Base-by-base conservation (phyloP, 1,140 invertebrate genomes). In the Anastatus disparis region DNA sequence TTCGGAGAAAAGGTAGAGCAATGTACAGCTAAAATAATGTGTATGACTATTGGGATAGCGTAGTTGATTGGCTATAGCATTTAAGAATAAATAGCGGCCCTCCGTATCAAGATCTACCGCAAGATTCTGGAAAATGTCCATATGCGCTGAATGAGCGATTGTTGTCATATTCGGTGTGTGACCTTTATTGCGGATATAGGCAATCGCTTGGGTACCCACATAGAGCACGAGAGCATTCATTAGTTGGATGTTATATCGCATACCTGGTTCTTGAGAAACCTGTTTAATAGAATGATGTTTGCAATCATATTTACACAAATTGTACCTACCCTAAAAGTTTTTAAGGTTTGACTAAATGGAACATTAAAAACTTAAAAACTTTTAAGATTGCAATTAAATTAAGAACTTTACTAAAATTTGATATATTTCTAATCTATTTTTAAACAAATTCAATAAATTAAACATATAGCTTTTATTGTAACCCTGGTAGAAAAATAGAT, bases 41-140 rank as follows among this genome's bases (percentile, higher is more conserved):
- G 98, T 99, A 84, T 99, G 97, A 76, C 96, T 98, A 85, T 99
- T 99, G 1, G 98, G 98, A 86, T 99, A 99, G 3, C 98, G 90
- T 74, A 99, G 86, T 81, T 99, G 98, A 87, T 99, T 99, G 26
- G 96, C 96, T 74, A 99, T 97, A 1, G 97, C 96, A 85, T 99
- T 99, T 76, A 99, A 88, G 85, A 99, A 98, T 74, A 99, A 87
- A 83, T 99, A 99, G 75, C 91, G 87, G 84, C 97, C 97, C 87
- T 99, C 97, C 13, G 95, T 98, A 82, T 99, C 97, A 35, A 99
- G 89, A 85, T 98, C 96, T 3, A 99, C 97, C 15, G 96, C 95
- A 71, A 99, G 89, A 87, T 99, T 99, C 85, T 99, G 97, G 89
- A 99, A 99, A 70, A 99, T 99, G 80, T 99, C 98, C 97, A 99